phyloP scores from a whole-genome alignment of 2,888 invertebrate species.

The Glyphotaelius pellucidus region DNA sequence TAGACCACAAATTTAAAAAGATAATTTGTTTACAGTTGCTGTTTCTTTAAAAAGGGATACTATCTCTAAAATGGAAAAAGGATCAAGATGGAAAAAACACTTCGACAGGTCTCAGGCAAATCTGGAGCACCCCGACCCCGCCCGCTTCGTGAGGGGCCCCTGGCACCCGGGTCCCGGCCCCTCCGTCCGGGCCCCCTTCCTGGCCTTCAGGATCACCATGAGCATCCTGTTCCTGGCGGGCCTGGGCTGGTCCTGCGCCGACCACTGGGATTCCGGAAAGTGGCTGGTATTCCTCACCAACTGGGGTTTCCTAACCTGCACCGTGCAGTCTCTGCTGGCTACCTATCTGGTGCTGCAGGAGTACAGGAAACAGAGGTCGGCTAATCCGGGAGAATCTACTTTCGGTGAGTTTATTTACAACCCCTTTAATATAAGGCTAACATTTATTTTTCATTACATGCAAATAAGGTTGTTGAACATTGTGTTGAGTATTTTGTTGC shows the following conservation, averaged over 20 bases:
- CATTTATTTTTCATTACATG: too few species aligned
- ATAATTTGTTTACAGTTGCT: background rate
- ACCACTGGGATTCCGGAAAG: constrained; percentile 68
- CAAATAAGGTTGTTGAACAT: too few species aligned
- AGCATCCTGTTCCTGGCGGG: constrained; percentile 54
- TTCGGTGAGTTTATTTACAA: background rate
- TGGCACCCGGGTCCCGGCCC: constrained; percentile 54
- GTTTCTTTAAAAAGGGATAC: background rate
- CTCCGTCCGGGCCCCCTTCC: constrained; percentile 43
- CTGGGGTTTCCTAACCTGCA: constrained; percentile 76
- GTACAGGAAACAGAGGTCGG: constrained; percentile 68
- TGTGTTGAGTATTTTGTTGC: too few species aligned
- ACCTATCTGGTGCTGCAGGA: constrained; percentile 74
- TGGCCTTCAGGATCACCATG: constrained; percentile 58
- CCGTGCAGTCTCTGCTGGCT: constrained; percentile 78
- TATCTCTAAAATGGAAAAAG: constrained; percentile 34
- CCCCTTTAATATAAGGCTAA: background rate
- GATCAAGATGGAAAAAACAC: constrained; percentile 56
- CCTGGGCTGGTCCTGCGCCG: constrained; percentile 58
- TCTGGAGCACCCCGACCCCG: constrained; percentile 60
- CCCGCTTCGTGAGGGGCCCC: constrained; percentile 61
- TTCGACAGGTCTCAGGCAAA: constrained; percentile 51
- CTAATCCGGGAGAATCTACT: constrained; percentile 9
- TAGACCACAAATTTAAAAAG: too few species aligned
- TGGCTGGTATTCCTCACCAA: constrained; percentile 79